Evolutionary conservation across 2,113 vertebrate genomes (phyloP).

Genomic region (Labeo catla): DNA sequence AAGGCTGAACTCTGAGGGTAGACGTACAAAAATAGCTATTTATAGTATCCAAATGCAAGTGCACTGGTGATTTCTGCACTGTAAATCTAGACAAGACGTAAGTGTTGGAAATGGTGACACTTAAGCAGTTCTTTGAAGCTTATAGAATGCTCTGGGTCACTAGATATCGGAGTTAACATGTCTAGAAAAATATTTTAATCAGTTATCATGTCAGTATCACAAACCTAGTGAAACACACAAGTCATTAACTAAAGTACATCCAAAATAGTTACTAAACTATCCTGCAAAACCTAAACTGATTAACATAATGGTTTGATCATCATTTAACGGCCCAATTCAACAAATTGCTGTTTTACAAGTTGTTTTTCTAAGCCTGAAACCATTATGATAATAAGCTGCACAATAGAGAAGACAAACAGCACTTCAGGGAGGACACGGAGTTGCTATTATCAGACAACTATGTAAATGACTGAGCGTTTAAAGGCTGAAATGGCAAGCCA

Average conservation of each 20-base stretch:
- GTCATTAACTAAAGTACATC: not conserved
- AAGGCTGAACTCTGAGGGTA: not conserved
- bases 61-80: not conserved
- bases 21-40: not conserved
- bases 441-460: not conserved
- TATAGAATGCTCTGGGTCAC: not conserved
- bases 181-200: not conserved
- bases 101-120: not conserved
- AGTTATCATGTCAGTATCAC: not conserved
- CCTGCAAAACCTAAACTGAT: not conserved
- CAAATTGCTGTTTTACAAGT: conserved; percentile 14
- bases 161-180: not conserved
- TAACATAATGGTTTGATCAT: not conserved
- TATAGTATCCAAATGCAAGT: not conserved
- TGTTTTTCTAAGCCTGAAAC: not conserved
- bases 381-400: conserved; percentile 5
- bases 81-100: not conserved
- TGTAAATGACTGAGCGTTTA: not conserved
- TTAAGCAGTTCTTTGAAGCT: not conserved
- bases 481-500: conserved; percentile 1
- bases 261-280: not conserved
- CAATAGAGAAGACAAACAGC: conserved; percentile 7
- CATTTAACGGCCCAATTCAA: not conserved
- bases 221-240: not conserved
- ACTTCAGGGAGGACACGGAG: conserved; percentile 1